Evolutionary conservation across 2,113 vertebrate genomes (phyloP).

Genomic region (Daphoenositta chrysoptera): DNA sequence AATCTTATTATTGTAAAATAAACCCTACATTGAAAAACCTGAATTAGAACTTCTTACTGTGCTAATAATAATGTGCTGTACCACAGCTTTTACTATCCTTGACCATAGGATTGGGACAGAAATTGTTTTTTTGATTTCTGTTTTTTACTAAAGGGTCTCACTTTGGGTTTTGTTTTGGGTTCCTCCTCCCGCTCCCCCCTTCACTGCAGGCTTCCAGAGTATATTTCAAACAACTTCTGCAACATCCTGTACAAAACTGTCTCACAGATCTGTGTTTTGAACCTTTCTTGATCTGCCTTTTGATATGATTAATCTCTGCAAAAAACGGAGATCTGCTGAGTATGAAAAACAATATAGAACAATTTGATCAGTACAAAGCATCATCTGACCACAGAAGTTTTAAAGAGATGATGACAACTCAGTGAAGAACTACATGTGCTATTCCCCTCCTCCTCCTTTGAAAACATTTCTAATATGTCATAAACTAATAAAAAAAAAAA

Average conservation of each 20-base stretch:
- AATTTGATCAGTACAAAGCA: neutral
- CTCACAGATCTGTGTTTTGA: neutral
- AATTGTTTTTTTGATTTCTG: neutral
- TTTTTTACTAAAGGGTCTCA: neutral
- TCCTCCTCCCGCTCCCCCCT: neutral
- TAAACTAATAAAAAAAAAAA: neutral
- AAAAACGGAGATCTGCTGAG: neutral
- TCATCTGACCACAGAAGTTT: neutral
- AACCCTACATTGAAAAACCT: neutral
- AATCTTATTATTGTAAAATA: neutral
- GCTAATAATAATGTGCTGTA: neutral
- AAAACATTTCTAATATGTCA: neutral
- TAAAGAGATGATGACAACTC: neutral
- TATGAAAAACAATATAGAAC: neutral
- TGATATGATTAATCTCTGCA: neutral
- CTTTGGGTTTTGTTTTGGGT: neutral
- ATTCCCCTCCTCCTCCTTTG: neutral
- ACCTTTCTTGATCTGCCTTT: neutral
- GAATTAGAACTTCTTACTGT: neutral
- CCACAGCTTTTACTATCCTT: neutral
- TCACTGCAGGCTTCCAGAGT: neutral
- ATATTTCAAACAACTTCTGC: neutral
- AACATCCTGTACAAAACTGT: neutral
- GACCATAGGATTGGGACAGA: neutral
- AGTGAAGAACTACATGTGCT: neutral